Conservation (phyloP, 2,888 invertebrate genomes). For the Notodonta dromedarius region DNA sequence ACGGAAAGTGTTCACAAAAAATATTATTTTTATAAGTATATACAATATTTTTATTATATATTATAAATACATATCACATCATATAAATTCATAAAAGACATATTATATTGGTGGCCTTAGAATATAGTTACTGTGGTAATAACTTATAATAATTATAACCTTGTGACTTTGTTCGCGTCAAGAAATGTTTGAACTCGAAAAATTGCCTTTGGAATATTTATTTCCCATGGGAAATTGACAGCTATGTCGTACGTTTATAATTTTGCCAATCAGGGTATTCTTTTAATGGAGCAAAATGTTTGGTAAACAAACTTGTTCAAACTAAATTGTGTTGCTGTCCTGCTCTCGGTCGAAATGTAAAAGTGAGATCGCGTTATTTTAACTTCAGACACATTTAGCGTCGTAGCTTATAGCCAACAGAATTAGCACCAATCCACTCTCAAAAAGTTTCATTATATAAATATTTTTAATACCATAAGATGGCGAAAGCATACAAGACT, state of each 20-base stretch:
- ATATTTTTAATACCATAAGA: conserved; percentile 14
- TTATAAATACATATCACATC: background rate
- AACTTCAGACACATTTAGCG: no score
- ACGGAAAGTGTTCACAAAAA: conserved; percentile 23
- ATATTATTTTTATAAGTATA: background rate
- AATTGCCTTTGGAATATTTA: background rate
- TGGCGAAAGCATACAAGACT: conserved; percentile 12
- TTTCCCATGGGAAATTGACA: background rate
- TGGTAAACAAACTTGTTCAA: no score
- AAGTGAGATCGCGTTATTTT: no score
- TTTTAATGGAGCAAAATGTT: background rate
- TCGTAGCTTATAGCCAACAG: no score
- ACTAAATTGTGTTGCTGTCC: no score
- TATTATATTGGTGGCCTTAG: background rate
- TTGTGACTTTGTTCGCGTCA: no score
- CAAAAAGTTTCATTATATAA: background rate
- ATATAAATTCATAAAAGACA: background rate
- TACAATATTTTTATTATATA: background rate
- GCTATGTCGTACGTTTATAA: background rate
- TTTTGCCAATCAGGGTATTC: conserved; percentile 1
- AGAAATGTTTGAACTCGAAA: background rate
- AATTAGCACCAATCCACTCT: no score
- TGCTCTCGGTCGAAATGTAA: no score
- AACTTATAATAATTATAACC: no score
- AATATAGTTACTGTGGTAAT: no score